Evolutionary conservation across 2,888 invertebrate genomes (phyloP).

Genomic region (Myathropa florea): DNA sequence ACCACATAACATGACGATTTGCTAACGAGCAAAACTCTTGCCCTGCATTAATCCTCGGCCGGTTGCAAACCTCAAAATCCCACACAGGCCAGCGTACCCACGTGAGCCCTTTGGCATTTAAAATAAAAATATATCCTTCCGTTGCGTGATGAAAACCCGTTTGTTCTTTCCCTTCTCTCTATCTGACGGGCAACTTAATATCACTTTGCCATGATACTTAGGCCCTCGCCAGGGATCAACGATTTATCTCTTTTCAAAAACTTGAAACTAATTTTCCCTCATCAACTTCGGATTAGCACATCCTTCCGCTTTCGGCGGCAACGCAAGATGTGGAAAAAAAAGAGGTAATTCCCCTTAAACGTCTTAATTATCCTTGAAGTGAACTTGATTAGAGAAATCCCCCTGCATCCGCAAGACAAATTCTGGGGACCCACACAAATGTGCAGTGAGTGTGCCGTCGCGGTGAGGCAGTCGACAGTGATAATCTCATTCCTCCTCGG

Average conservation of each 20-base stretch:
- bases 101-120: background rate
- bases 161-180: conserved; percentile 9
- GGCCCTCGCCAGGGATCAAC: background rate
- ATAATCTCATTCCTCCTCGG: background rate
- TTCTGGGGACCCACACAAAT: background rate
- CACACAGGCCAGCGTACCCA: background rate
- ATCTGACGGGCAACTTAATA: background rate
- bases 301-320: background rate
- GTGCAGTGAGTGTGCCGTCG: background rate
- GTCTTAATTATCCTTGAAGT: background rate
- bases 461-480: background rate
- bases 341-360: background rate
- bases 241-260: background rate
- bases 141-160: conserved; percentile 4
- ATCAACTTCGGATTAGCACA: conserved; percentile 36
- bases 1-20: background rate
- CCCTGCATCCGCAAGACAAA: background rate
- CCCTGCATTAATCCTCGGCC: background rate
- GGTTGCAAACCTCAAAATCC: background rate
- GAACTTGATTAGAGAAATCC: background rate
- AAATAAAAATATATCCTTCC: background rate
- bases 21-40: background rate
- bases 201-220: background rate
- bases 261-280: conserved; percentile 33
- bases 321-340: background rate